phyloP scores from a whole-genome alignment of 2,113 vertebrate genomes.

The Oryzias javanicus region DNA sequence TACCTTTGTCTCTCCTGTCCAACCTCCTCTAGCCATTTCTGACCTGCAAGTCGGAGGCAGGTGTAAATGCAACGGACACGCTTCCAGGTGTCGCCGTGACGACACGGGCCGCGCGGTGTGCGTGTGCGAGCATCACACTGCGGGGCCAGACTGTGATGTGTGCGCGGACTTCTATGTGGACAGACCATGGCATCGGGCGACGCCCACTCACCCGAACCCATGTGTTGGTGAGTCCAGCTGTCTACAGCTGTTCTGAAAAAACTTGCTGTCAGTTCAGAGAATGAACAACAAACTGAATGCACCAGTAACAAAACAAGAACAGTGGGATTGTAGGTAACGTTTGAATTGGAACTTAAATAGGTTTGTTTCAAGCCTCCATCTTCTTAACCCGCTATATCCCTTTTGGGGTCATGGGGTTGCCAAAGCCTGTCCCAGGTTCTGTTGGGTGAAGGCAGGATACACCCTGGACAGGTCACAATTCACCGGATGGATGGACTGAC shows the following conservation, averaged over 20 bases:
- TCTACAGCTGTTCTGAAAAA: neutral
- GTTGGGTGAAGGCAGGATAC: no score
- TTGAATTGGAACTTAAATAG: no score
- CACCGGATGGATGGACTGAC: no score
- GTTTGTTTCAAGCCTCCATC: no score
- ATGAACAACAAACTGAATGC: neutral
- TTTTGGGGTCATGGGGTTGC: no score
- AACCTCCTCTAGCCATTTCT: constrained; percentile 67
- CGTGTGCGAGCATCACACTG: constrained; percentile 82
- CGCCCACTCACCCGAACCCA: constrained; percentile 82
- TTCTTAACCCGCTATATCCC: no score
- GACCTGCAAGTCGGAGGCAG: constrained; percentile 85
- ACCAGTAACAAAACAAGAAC: neutral
- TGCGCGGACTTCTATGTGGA: constrained; percentile 83
- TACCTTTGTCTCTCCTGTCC: constrained; percentile 10
- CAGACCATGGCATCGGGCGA: constrained; percentile 84
- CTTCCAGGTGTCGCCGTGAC: constrained; percentile 78
- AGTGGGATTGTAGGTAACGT: no score
- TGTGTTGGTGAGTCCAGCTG: constrained; percentile 79
- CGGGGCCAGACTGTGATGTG: constrained; percentile 82
- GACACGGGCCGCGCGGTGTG: constrained; percentile 72
- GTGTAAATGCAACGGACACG: constrained; percentile 86
- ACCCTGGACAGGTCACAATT: no score
- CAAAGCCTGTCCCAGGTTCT: no score
- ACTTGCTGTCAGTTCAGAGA: neutral